Evolutionary conservation across 30 jellyfish, hydroid and myxozoan species (phyloP), one percentile per base, ranked within the genome.

Genomic region (Cassiopea xamachana): DNA sequence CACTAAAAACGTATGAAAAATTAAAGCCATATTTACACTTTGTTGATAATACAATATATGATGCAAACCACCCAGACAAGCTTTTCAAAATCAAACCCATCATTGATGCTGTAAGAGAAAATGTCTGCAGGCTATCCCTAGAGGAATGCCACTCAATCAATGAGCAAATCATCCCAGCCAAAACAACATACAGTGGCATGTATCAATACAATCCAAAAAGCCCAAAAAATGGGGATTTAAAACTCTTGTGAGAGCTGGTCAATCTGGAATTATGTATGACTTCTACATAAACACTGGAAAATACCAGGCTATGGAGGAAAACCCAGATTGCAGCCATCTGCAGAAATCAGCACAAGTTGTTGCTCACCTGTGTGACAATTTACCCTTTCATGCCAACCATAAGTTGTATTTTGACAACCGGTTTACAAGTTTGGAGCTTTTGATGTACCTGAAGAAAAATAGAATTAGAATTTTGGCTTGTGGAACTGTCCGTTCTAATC

Each of bases 261-360:
- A 78, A 60, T 81, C 94, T 17, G 96, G 96, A 14, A 2, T 89
- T 55, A 79, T 81, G 92, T 82, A 80, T 72, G 94, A 69, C 72
- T 89, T 89, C 64, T 76, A 60, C 69, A n/a, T 60, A 13, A 64
- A 39, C 13, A 19, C 48, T 46, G 74, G 96, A 51, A 48, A 74
- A 49, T 10, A 3, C 48, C 44, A 59, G 39, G 76, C 47, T 18
- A 15, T 45, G 51, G 75, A 19, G 79, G 1, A 70, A 75, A n/a
- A 18, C 18, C 8, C 75, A 10, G 48, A 6, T 10, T 55, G 0
- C 12, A 55, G 72, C 9, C 85, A 81, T 18, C 86, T 92, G 67
- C 97, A 91, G 51, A 91, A 91, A 55, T 69, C 97, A 55, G 93
- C 95, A 1, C 84, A 84, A 47, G 96, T 77, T 69, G 93, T 92